Percentiles rank a stretch among this genome's conserved stretches.
phyloP scores from a whole-genome alignment of 2,113 vertebrate genomes.

The Melierax canorus region DNA sequence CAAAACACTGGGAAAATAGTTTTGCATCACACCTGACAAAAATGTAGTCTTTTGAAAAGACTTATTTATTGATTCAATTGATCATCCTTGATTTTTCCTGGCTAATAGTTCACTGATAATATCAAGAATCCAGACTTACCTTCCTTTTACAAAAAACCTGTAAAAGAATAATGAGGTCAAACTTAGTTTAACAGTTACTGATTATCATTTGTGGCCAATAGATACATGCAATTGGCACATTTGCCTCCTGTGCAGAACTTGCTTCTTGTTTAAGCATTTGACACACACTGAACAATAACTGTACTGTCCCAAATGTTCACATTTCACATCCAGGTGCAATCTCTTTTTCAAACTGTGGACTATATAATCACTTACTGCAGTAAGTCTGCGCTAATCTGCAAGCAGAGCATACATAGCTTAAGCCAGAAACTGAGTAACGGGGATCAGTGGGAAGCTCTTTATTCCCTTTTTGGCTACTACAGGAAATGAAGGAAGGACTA shows the following conservation, averaged over 20 bases:
- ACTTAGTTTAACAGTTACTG: not conserved
- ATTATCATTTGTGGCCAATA: not conserved
- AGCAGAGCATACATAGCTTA: not conserved
- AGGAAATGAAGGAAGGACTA: not conserved
- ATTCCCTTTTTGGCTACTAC: not conserved
- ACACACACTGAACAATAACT: not conserved
- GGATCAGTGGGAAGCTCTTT: not conserved
- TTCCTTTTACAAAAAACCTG: not conserved
- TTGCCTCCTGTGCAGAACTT: not conserved
- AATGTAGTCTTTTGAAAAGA: not conserved
- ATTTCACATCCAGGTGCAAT: not conserved
- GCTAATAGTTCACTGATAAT: not conserved
- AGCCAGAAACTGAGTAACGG: not conserved
- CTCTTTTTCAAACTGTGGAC: not conserved
- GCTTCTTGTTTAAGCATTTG: not conserved
- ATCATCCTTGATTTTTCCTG: not conserved
- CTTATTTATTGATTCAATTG: not conserved
- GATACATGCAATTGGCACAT: not conserved
- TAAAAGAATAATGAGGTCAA: not conserved
- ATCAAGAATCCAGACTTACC: not conserved
- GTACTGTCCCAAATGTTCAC: not conserved
- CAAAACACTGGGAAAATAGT: not conserved
- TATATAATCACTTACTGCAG: not conserved
- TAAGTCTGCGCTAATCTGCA: not conserved
- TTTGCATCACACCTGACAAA: not conserved